Conservation (phyloP, 2,113 vertebrate species). For the Cervus canadensis region DNA sequence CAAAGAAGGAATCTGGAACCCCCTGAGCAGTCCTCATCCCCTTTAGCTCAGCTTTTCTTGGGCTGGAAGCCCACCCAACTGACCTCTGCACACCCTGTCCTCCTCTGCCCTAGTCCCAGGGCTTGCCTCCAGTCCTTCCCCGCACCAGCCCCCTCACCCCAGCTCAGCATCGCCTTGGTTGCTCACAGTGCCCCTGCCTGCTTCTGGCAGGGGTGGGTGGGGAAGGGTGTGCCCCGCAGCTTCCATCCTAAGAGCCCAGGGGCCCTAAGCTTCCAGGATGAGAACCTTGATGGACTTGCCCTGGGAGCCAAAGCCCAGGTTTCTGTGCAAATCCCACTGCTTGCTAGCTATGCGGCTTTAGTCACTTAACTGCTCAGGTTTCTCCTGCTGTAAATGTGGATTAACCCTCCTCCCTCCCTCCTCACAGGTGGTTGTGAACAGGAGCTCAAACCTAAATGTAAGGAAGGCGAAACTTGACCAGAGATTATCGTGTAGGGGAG, state of each 20-base stretch:
- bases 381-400: neutral
- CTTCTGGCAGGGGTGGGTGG: neutral
- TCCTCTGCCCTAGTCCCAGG: neutral
- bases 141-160: accelerated
- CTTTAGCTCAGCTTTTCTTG: neutral
- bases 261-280: neutral
- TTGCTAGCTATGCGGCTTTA: neutral
- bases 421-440: neutral
- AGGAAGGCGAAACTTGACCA: neutral
- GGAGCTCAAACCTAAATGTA: neutral
- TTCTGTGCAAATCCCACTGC: neutral
- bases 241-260: neutral
- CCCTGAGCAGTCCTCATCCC: neutral
- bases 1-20: neutral
- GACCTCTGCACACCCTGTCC: neutral
- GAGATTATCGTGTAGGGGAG: neutral
- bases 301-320: neutral
- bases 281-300: neutral
- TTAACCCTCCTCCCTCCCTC: neutral
- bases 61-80: neutral
- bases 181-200: neutral
- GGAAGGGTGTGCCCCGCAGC: neutral
- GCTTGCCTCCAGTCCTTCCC: neutral
- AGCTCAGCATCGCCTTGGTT: neutral
- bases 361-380: neutral